Percentiles rank a stretch among this genome's conserved stretches.
Conservation (phyloP, 2,888 invertebrate species). For the Drosophila eohydei region DNA sequence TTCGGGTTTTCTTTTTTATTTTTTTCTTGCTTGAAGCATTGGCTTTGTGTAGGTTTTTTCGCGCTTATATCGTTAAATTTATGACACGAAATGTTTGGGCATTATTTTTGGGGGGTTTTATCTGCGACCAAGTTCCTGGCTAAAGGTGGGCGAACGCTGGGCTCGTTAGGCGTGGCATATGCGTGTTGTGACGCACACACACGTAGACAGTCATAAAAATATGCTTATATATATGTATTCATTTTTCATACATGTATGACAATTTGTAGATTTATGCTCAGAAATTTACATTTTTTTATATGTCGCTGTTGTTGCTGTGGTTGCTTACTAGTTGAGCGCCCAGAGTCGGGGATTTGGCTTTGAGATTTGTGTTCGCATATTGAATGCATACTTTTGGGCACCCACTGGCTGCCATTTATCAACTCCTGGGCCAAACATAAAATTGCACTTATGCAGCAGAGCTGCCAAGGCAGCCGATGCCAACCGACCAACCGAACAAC, state of each 20-base stretch:
- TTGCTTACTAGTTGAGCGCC: constrained; percentile 24
- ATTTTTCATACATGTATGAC: too few relatives aligned
- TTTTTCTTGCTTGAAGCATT: constrained; percentile 29
- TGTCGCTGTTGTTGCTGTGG: constrained; percentile 32
- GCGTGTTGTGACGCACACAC: constrained; percentile 47
- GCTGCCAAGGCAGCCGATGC: constrained; percentile 18
- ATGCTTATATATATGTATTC: constrained; percentile 41
- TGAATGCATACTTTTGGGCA: constrained; percentile 25
- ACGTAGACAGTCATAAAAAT: constrained; percentile 23
- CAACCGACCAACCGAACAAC: constrained; percentile 13
- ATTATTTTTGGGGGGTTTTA: constrained; percentile 65
- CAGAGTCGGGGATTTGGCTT: constrained; percentile 35
- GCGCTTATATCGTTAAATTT: constrained; percentile 76
- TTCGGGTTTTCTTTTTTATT: constrained; percentile 16
- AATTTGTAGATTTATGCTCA: constrained; percentile 74
- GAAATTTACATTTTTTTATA: constrained; percentile 65
- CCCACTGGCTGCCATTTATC: constrained; percentile 60
- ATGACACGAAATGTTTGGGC: constrained; percentile 74
- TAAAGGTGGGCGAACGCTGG: constrained; percentile 57
- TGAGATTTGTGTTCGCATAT: constrained; percentile 56
- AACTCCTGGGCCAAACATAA: constrained; percentile 71
- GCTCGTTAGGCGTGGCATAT: constrained; percentile 62
- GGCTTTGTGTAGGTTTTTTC: constrained; percentile 53
- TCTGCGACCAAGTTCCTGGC: constrained; percentile 45
- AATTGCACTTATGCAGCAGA: constrained; percentile 73